Conservation (phyloP, 2,888 invertebrate species). For the Pomacea canaliculata region DNA sequence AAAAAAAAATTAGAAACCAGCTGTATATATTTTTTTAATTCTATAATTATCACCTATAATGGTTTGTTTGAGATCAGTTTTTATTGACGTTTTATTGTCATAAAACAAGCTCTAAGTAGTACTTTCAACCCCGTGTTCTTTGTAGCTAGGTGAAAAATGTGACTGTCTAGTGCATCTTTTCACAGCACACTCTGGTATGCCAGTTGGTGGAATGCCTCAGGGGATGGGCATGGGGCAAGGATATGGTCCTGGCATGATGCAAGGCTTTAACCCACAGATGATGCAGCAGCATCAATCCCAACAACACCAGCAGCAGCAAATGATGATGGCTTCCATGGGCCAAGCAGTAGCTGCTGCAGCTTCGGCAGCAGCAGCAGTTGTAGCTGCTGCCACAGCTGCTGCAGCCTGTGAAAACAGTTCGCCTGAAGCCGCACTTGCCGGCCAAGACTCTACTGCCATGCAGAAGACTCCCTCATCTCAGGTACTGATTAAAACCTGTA, state of each 20-base stretch:
- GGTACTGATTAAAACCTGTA: conserved; percentile 18
- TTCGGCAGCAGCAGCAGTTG: conserved; percentile 4
- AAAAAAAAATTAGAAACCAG: no score
- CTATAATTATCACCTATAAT: no score
- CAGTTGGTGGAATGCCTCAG: conserved; percentile 7
- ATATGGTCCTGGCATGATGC: conserved; percentile 54
- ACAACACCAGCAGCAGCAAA: conserved; percentile 33
- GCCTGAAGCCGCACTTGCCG: conserved; percentile 15
- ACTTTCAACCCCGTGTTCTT: no score
- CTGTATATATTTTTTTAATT: no score
- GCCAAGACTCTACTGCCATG: conserved; percentile 40
- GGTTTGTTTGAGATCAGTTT: no score
- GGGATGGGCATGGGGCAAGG: conserved; percentile 44
- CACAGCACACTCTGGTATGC: no score
- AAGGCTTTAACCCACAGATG: conserved; percentile 45
- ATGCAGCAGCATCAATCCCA: conserved; percentile 32
- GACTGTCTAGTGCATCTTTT: no score
- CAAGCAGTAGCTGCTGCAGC: conserved; percentile 21
- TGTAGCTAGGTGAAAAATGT: no score
- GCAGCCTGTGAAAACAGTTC: background rate
- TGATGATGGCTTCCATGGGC: conserved; percentile 17
- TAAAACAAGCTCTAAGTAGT: no score
- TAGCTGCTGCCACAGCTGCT: background rate
- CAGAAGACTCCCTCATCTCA: conserved; percentile 54
- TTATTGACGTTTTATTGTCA: no score